phyloP scores from a whole-genome alignment of 2,797 vertebrate genomes.

The Sebastes matsubarae region DNA sequence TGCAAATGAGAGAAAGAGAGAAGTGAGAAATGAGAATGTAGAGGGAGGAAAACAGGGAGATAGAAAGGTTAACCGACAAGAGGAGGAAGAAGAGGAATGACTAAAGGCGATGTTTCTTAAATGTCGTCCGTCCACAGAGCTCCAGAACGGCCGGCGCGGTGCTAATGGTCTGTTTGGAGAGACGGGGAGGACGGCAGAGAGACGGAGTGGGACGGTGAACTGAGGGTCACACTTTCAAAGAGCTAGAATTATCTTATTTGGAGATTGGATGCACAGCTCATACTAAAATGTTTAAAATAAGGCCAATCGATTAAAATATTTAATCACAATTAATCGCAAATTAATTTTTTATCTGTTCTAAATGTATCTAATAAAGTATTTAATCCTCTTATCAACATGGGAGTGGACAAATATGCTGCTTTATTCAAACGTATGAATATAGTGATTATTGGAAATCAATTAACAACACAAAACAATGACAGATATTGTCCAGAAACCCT shows the following conservation, averaged over 20 bases:
- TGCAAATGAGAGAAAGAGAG: conserved; percentile 15
- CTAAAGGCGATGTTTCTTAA: conserved; percentile 62
- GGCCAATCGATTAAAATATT: too few relatives aligned
- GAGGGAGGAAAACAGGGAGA: conserved; percentile 13
- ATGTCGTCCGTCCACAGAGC: conserved; percentile 54
- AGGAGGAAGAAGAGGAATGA: conserved; percentile 37
- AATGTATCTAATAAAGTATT: too few relatives aligned
- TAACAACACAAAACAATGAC: too few relatives aligned
- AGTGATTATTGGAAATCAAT: too few relatives aligned
- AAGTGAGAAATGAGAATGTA: conserved; percentile 35
- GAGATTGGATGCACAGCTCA: not conserved
- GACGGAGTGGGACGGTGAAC: conserved; percentile 12
- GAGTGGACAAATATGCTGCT: too few relatives aligned
- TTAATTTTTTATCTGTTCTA: too few relatives aligned
- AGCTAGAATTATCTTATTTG: conserved; percentile 25
- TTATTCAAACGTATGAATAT: too few relatives aligned
- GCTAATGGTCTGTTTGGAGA: conserved; percentile 54
- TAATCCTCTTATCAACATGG: too few relatives aligned
- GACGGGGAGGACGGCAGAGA: not conserved
- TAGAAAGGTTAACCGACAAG: conserved; percentile 60
- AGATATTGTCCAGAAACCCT: too few relatives aligned
- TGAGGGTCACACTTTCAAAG: conserved; percentile 31
- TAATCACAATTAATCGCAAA: too few relatives aligned
- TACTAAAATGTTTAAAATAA: not conserved
- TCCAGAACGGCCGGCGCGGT: conserved; percentile 8